phyloP scores from a whole-genome alignment of 2,888 invertebrate species.

The Cerceris ruficornis region DNA sequence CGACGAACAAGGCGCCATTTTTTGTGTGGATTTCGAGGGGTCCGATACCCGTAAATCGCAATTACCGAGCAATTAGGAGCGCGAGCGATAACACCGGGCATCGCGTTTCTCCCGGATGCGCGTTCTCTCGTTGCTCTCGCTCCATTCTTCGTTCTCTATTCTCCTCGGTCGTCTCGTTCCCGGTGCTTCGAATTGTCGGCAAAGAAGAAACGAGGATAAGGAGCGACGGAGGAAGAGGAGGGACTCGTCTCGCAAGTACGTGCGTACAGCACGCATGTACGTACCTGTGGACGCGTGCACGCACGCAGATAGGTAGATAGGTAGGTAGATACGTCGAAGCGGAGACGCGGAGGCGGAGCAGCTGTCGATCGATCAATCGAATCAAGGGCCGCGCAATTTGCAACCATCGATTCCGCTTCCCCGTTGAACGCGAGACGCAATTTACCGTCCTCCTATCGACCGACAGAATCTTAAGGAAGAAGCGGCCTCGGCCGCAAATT shows the following conservation, averaged over 20 bases:
- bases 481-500: too few species aligned
- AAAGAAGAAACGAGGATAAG: too few species aligned
- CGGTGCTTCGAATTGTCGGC: too few species aligned
- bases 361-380: not conserved
- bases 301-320: too few species aligned
- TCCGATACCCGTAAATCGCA: not conserved
- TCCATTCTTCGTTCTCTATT: not conserved
- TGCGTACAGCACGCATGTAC: too few species aligned
- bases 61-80: slow-evolving; percentile 4
- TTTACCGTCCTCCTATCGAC: too few species aligned
- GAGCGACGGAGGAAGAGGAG: too few species aligned
- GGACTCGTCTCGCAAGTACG: too few species aligned
- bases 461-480: too few species aligned
- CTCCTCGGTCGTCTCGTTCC: too few species aligned
- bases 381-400: slow-evolving; percentile 5
- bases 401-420: not conserved
- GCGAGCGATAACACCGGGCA: slow-evolving; percentile 2
- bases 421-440: not conserved
- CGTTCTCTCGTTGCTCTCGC: not conserved
- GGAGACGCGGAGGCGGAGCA: not conserved
- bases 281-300: too few species aligned
- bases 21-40: not conserved
- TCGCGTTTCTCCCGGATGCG: not conserved
- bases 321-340: not conserved
- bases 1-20: slow-evolving; percentile 8